Base-by-base conservation (phyloP, 2,113 vertebrate genomes). In the Syngnathoides biaculeatus region DNA sequence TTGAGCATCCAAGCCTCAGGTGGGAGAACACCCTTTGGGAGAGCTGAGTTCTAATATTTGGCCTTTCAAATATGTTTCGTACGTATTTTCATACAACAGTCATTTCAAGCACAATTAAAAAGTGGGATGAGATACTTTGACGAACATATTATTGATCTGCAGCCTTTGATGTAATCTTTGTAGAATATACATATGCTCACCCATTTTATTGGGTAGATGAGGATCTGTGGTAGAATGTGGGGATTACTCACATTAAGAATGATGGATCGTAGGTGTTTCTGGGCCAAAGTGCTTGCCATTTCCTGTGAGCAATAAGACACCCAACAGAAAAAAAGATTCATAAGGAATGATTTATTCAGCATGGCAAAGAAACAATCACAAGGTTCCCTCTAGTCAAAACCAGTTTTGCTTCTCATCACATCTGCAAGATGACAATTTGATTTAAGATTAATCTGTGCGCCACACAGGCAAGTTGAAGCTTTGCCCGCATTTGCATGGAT, bases 261-360 rank as follows among this genome's bases (percentile, higher is more conserved):
- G 86, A 98, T 97, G 82, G 95, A 96, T 48, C 97, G 92, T 71
- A 99, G 92, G 86, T 99, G 96, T 89, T 97, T 99, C 94, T 99
- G 97, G 26, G 95, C 94, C 88, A 98, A 92, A 40, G 94, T 93
- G 65, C 94, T 96, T 47, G 97, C 96, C 96, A 99, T 98, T 80
- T 98, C 97, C 97, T 99, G 64, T 67, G 69, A 67, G 56, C 17
- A 63, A 80, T 61, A 26, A 72, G 15, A 45, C 24, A 83, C 64
- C 11, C 52, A 73, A 64, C 45, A 65, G 19, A 24, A 24, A 14
- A 62, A 20, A 73, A 20, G 22, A 64, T 38, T 66, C 52, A 72
- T 45, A 20, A n/a, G 35, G 15, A 48, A 11, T 22, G 3, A 62
- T 47, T 38, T 14, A 74, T 77, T 61, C 22, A 17, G 72, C n/a